Evolutionary conservation across 2,113 vertebrate species (phyloP), one percentile per base, ranked within the genome.

Genomic region (Ahaetulla prasina): DNA sequence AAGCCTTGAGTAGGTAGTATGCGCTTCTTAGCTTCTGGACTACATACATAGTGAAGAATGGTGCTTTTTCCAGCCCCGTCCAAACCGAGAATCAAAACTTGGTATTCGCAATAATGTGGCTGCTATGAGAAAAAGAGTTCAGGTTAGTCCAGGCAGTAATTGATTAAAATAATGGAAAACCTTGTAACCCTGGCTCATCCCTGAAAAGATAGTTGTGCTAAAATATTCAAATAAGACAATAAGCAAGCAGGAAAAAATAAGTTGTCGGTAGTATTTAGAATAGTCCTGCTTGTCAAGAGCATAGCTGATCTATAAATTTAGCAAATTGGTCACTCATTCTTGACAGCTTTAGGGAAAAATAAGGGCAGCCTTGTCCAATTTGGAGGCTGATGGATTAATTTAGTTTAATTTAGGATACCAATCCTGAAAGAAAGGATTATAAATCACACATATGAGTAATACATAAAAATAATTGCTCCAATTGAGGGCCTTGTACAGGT

Each of bases 11-110:
- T 99, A 92, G 99, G 99, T 2, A 97, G 52, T 74, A 97, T 98
- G 90, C 6, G 89, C 20, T 97, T 95, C 57, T 95, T 96, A 27
- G 96, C 96, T 0, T 93, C 95, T 60, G 95, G 96, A 2, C 97
- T 96, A 1, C 97, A 97, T 89, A 99, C 93, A 68, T 97, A 96
- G 92, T 98, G 98, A 55, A 99, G 96, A 96, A 99, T 95, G 35
- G 98, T 99, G 98, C 98, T 99, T 96, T 99, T 99, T 54, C 99
- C 98, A 0, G 98, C 98, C 0, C 99, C 98, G 0, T 99, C 98
- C 96, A 99, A 97, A 20, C 99, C 99, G n/a, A 99, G 97, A 92
- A 99, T 98, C 89, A 99, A 97, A 89, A 99, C 98, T 96, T 99
- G 98, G 1, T 97, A 97, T 93, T 98, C 98, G 91, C 96, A 97